Evolutionary conservation across 2,888 invertebrate species (phyloP).

Genomic region (Drosophila lacicola): DNA sequence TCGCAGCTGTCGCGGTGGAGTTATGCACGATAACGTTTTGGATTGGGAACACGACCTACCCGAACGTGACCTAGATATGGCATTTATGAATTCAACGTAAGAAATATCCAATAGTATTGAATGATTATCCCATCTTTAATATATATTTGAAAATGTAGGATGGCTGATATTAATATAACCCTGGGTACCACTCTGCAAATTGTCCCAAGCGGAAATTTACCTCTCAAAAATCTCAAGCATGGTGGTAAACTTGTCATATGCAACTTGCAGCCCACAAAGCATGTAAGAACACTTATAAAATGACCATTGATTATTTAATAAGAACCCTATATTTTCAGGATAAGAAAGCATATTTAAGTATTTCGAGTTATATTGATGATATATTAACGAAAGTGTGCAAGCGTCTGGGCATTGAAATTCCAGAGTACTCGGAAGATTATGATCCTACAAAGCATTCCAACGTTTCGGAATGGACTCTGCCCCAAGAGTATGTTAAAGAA

Average conservation of each 20-base stretch:
- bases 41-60: conserved; percentile 99
- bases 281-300: conserved; percentile 87
- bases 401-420: conserved; percentile 90
- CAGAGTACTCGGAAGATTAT: conserved; percentile 88
- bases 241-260: conserved; percentile 96
- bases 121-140: neutral
- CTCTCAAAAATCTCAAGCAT: conserved; percentile 92
- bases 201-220: conserved; percentile 97
- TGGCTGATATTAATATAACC: conserved; percentile 96
- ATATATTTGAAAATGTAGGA: conserved; percentile 85
- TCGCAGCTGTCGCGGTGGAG: conserved; percentile 95
- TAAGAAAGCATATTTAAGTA: conserved; percentile 94
- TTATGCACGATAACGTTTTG: conserved; percentile 94
- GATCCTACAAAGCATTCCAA: conserved; percentile 88
- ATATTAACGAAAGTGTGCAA: conserved; percentile 91
- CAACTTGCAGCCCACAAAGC: conserved; percentile 99
- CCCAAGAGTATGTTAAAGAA: conserved; percentile 87
- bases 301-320: neutral
- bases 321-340: conserved; percentile 87
- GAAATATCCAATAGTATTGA: neutral
- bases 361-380: conserved; percentile 95
- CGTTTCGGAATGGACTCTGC: conserved; percentile 90
- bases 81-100: conserved; percentile 92
- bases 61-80: conserved; percentile 92
- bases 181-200: conserved; percentile 99